Evolutionary conservation across 1,140 invertebrate genomes (phyloP), one percentile per base, ranked within the genome.

Genomic region (Drosophila tropicalis): DNA sequence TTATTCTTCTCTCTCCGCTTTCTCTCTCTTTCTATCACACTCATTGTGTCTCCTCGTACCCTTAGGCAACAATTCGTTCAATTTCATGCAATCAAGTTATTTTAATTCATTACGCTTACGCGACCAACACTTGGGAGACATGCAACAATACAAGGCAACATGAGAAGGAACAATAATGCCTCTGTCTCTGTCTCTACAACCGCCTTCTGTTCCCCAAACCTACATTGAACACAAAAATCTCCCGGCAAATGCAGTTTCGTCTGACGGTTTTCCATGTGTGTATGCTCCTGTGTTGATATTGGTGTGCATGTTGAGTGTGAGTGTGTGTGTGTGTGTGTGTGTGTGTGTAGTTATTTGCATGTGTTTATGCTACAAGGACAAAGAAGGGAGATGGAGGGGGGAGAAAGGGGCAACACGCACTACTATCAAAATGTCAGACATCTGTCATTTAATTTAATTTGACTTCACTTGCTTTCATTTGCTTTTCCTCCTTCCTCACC

Each of bases 401-500:
- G 9, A 22, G 44, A 10, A n/a, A 2, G 41, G 41, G 7, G 15
- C 17, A 51, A 76, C 60, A 77, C 79, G 67, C 72, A 77, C 80
- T 76, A 76, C 82, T 76, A 81, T 84, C 84, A 90, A 89, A 90
- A 89, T 90, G 84, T 89, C 84, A 89, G 84, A 90, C 85, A 89
- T 89, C 84, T 89, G 84, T 89, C 84, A 89, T 89, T 89, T 89
- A 89, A 89, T 89, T 89, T 89, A 89, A 89, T 89, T 89, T 89
- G 85, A 89, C 77, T 89, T 89, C 74, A 84, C 84, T 89, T 89
- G 80, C 84, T 90, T 89, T 89, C 84, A 84, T 87, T 87, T 81
- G 76, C 81, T 70, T 79, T 32, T 41, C 41, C 44, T 22, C 36
- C 7, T 7, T 7, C 15, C 44, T 17, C 55, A 25, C 70, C 34